These are phyloP conservation scores for Boulengeromyrus knoepffleri DNA, from an alignment of 2,113 vertebrate species.

Conservation along the genomic window DNA sequence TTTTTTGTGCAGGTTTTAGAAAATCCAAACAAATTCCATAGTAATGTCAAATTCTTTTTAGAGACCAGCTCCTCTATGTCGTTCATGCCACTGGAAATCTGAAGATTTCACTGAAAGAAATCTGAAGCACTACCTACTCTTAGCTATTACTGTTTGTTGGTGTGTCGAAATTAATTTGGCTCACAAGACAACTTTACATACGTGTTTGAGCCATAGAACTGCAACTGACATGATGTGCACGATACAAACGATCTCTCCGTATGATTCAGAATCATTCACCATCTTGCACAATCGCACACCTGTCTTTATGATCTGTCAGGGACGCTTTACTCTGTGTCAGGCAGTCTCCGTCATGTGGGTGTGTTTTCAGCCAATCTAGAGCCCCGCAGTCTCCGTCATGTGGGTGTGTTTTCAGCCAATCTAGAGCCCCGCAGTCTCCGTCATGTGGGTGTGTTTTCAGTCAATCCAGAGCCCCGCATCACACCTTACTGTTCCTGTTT, in stretches of 20 bases:
- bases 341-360: background rate
- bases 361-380: background rate
- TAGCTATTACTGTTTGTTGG: background rate
- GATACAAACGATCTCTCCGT: background rate
- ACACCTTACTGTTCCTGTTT: constrained; percentile 12
- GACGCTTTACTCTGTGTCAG: background rate
- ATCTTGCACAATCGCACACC: background rate
- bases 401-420: background rate
- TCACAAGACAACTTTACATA: background rate
- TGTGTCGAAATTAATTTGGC: background rate
- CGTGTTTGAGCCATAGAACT: background rate
- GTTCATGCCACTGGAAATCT: too few relatives aligned
- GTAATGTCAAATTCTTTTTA: too few relatives aligned
- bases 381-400: background rate
- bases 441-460: background rate
- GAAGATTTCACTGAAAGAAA: background rate
- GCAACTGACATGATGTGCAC: background rate
- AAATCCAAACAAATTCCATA: too few relatives aligned
- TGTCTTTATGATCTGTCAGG: background rate
- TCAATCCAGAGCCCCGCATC: background rate
- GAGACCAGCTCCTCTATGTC: too few relatives aligned
- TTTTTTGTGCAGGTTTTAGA: too few relatives aligned
- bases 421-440: background rate
- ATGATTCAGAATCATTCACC: background rate
- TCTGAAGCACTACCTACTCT: background rate